Evolutionary conservation across 2,113 vertebrate genomes (phyloP), one percentile per base, ranked within the genome.

Genomic region (Zapornia atra): DNA sequence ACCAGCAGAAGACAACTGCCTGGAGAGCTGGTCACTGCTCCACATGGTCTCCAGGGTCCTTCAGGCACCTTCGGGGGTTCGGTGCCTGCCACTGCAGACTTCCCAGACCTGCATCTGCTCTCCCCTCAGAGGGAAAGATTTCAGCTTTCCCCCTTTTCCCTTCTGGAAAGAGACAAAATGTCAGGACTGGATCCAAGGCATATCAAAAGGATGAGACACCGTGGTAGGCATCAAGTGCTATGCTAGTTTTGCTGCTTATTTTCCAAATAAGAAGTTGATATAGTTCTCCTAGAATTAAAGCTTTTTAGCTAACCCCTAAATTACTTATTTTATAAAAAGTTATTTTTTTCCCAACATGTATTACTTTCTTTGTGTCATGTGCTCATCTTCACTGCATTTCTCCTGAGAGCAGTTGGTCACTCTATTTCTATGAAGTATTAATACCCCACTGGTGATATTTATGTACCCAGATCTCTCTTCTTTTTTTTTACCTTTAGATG

Each of bases 401-500:
- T 97, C 96, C 36, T 2, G 94, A 97, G 96, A 81, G 36, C 77
- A 56, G 66, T 86, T 90, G 54, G 92, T 88, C 94, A 97, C 89
- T 94, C 96, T 24, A 73, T 70, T 92, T 92, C 95, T 97, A 97
- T 97, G 94, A 97, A 97, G 97, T 97, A 97, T 96, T 98, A 97
- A 98, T 96, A 98, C 91, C 97, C 98, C 98, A 97, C 98, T 98
- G 98, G 97, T 98, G 96, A 98, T 98, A 97, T 98, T 98, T 98
- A 98, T 98, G 98, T 95, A 93, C 94, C 78, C 97, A 98, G 98
- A 98, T 98, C 98, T 76, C 48, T 78, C 97, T 98, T 97, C 98
- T 87, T 79, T 98, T 98, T 97, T 98, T 90, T 98, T 98, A 98
- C 98, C 99, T 99, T 99, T 98, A 99, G 99, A 99, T 99, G 99